Conservation (phyloP, 2,113 vertebrate species). For the Solea solea region DNA sequence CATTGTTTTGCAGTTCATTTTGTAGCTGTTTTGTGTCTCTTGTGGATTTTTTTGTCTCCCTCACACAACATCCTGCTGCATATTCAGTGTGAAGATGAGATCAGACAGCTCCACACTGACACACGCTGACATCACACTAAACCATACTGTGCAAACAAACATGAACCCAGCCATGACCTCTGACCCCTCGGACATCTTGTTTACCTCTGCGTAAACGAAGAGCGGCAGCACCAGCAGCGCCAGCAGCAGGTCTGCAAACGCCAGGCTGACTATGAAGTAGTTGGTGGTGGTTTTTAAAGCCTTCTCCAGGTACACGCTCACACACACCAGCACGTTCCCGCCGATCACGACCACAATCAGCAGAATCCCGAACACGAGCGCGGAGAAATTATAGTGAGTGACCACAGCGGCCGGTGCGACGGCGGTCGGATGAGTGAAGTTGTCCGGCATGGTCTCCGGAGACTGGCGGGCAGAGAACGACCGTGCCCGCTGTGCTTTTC, state of each 20-base stretch:
- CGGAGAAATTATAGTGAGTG: slow-evolving; percentile 72
- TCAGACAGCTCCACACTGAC: no score
- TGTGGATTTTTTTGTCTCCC: no score
- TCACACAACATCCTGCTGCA: no score
- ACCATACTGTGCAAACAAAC: no score
- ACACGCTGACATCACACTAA: no score
- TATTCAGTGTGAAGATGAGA: no score
- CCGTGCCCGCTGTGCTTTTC: slow-evolving; percentile 30
- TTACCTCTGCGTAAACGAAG: slow-evolving; percentile 86
- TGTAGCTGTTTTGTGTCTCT: no score
- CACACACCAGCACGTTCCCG: slow-evolving; percentile 91
- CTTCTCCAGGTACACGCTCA: slow-evolving; percentile 91
- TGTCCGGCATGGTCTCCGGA: slow-evolving; percentile 66
- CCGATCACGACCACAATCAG: slow-evolving; percentile 86
- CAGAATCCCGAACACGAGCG: slow-evolving; percentile 85
- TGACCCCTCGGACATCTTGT: neutral
- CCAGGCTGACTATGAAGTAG: slow-evolving; percentile 94
- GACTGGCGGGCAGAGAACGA: slow-evolving; percentile 26
- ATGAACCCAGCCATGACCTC: neutral
- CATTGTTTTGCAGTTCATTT: no score
- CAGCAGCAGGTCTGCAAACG: slow-evolving; percentile 89
- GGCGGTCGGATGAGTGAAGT: slow-evolving; percentile 55
- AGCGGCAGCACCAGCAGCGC: slow-evolving; percentile 92
- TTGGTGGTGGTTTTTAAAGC: slow-evolving; percentile 94
- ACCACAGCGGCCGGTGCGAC: slow-evolving; percentile 37